Evolutionary conservation across 2,797 vertebrate species (phyloP), one percentile per base, ranked within the genome.

Genomic region (Siniperca obscura): DNA sequence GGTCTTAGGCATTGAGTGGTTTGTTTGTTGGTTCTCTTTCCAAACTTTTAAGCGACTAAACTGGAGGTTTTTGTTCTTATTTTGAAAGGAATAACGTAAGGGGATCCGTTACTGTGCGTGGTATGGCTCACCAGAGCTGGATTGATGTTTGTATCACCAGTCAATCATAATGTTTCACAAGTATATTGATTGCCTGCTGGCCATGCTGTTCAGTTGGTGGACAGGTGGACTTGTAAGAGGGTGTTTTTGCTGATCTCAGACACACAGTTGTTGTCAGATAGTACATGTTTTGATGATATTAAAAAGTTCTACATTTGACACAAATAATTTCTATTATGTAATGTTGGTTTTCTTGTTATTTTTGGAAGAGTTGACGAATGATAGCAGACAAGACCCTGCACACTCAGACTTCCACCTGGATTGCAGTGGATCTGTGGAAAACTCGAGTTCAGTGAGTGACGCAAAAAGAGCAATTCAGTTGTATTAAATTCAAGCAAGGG

Each of bases 111-210:
- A 34, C 27, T 38, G 9, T 56, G 34, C 2, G 1, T 46, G 53
- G 0, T 34, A 22, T 83, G 66, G 17, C 40, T 87, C 14, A 84
- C 44, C 34, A 55, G 34, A 78, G 46, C 21, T 71, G 27, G 9
- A 65, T 57, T 71, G 46, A 80, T 79, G 53, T 90, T 68, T 72
- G 25, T 81, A 19, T 74, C 7, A 2, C 14, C 40, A 52, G 70
- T 89, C 80, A 81, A 55, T 85, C 38, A 40, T 82, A 30, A 48
- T 72, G 25, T 71, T 75, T 74, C 16, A 79, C 48, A 17, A 70
- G 46, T 30, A 30, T 87, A 89, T 86, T 82, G 81, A 87, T 84
- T 55, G 38, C 19, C 55, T 66, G 62, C 25, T 73, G n/a, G 5
- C 9, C 11, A 16, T 56, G 6, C 16, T 76, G 10, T 80, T 77